Conservation (phyloP, 2,113 vertebrate genomes). For the Sebastes fasciatus region DNA sequence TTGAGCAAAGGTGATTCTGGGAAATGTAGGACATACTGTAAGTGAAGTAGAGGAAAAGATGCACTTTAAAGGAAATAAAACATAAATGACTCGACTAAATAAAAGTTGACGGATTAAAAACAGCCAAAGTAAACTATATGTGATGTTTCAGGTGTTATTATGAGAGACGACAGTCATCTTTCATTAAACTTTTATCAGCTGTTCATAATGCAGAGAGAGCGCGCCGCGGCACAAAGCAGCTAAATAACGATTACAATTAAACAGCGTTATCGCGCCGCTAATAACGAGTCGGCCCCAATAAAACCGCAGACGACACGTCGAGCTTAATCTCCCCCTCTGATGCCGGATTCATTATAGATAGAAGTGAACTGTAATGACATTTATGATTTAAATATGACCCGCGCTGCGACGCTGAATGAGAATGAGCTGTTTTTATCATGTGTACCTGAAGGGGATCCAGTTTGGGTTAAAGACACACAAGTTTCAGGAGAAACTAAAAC, state of each 20-base stretch:
- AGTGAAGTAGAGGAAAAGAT: background rate
- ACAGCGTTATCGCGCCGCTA: slow-evolving; percentile 43
- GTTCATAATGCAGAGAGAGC: slow-evolving; percentile 5
- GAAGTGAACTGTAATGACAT: slow-evolving; percentile 67
- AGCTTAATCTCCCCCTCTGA: slow-evolving; percentile 59
- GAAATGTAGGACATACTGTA: background rate
- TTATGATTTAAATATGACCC: slow-evolving; percentile 71
- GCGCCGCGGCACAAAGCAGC: slow-evolving; percentile 11
- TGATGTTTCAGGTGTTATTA: slow-evolving; percentile 13
- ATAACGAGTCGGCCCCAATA: slow-evolving; percentile 21
- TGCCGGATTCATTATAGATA: slow-evolving; percentile 73
- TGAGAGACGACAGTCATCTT: slow-evolving; percentile 35
- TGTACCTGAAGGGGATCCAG: slow-evolving; percentile 1
- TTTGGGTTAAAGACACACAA: background rate
- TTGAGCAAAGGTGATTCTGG: background rate
- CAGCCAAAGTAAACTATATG: background rate
- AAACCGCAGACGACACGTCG: background rate
- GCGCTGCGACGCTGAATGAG: slow-evolving; percentile 23
- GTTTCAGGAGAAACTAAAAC: background rate
- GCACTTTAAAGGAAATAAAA: too few relatives aligned
- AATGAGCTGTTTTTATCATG: slow-evolving; percentile 44
- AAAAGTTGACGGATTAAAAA: background rate
- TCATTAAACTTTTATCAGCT: slow-evolving; percentile 52
- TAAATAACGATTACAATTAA: slow-evolving; percentile 67
- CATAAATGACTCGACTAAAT: background rate